A percentile compares a stretch with the other conserved stretches of the same genome.
Conservation (phyloP, 2,888 invertebrate genomes). For the Podotricha telesiphe region DNA sequence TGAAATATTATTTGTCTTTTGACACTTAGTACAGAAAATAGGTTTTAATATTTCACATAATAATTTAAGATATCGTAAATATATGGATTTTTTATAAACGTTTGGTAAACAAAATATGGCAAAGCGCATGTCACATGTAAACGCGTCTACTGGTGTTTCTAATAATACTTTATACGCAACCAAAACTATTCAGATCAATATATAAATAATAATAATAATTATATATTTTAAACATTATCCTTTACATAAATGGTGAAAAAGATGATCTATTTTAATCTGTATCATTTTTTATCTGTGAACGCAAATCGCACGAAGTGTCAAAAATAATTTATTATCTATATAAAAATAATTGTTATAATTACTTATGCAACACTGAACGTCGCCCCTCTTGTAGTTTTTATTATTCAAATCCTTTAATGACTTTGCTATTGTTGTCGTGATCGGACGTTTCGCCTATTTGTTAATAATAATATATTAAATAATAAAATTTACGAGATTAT, state of each 20-base stretch:
- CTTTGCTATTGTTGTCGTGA: constrained; percentile 61
- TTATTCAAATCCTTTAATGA: constrained; percentile 80
- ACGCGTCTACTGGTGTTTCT: too few species aligned
- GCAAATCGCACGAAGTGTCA: constrained; percentile 51
- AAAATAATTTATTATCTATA: constrained; percentile 79
- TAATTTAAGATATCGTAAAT: too few species aligned
- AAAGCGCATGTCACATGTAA: too few species aligned
- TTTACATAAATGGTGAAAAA: not conserved
- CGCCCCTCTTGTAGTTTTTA: constrained; percentile 69
- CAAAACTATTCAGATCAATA: too few species aligned
- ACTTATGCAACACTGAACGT: constrained; percentile 73
- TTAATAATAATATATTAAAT: constrained; percentile 23
- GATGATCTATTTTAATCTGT: not conserved
- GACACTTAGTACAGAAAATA: too few species aligned
- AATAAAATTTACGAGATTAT: not conserved
- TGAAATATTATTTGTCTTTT: too few species aligned
- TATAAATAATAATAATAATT: too few species aligned
- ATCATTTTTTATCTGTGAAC: constrained; percentile 30
- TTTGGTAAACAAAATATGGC: too few species aligned
- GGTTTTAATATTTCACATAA: too few species aligned
- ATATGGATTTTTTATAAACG: too few species aligned
- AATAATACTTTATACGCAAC: too few species aligned
- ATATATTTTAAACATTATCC: too few species aligned
- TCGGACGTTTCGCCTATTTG: constrained; percentile 48
- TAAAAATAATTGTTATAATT: constrained; percentile 81